phyloP scores from a whole-genome alignment of 2,113 vertebrate species.

The Sylvia atricapilla region DNA sequence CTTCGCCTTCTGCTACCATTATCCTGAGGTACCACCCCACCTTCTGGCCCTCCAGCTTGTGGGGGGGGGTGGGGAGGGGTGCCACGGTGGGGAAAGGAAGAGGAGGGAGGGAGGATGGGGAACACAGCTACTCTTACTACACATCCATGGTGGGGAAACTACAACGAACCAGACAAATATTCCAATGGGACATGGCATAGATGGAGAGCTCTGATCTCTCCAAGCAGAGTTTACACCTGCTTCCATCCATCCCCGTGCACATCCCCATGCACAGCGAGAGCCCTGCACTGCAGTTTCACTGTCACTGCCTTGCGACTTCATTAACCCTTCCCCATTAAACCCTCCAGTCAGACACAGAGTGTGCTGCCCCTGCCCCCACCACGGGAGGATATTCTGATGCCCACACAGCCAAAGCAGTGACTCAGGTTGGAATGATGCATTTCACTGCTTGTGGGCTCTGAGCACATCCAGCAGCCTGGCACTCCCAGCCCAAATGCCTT shows the following conservation, averaged over 20 bases:
- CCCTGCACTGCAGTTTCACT: background rate
- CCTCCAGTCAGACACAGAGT: background rate
- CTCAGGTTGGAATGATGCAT: background rate
- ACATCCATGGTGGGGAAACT: background rate
- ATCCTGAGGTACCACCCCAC: slow-evolving; percentile 95
- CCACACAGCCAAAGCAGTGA: background rate
- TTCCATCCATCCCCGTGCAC: background rate
- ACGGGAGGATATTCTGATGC: background rate
- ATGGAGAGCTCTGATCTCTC: background rate
- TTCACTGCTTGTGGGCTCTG: background rate
- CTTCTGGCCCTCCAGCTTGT: slow-evolving; percentile 95
- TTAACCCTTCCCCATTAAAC: background rate
- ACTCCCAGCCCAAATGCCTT: background rate
- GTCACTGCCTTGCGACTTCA: background rate
- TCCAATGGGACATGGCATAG: background rate
- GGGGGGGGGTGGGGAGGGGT: slow-evolving; percentile 61
- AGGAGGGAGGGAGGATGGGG: slow-evolving; percentile 9
- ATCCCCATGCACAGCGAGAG: accelerated
- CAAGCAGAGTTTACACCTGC: background rate
- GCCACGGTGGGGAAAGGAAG: background rate
- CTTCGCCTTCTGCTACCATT: slow-evolving; percentile 98
- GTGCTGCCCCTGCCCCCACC: background rate
- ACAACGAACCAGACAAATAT: background rate
- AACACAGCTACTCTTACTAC: background rate
- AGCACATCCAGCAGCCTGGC: background rate